A percentile compares a stretch with the other conserved stretches of the same genome.
Conservation (phyloP, 2,113 vertebrate genomes). For the Dipodomys stephensi region DNA sequence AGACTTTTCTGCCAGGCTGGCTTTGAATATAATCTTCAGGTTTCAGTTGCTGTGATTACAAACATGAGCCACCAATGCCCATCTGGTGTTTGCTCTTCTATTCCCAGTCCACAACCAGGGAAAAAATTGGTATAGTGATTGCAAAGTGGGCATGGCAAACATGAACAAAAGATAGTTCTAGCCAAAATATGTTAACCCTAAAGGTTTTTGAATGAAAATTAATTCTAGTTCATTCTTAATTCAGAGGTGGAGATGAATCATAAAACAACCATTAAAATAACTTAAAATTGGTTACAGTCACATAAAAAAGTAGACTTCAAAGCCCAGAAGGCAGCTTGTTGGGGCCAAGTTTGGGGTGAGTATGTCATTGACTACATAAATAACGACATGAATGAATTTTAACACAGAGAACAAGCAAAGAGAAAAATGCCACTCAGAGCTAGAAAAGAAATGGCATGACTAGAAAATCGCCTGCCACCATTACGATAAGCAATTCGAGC, state of each 20-base stretch:
- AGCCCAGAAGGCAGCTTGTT: not conserved
- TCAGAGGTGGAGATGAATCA: not conserved
- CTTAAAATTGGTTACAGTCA: not conserved
- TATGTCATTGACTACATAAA: not conserved
- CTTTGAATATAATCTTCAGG: too few species aligned
- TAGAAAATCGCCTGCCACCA: not conserved
- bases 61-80: too few species aligned
- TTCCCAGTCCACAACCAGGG: too few species aligned
- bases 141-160: not conserved
- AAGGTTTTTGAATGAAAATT: not conserved
- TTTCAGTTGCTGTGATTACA: too few species aligned
- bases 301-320: not conserved
- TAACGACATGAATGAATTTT: not conserved
- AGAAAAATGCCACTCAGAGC: not conserved
- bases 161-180: not conserved
- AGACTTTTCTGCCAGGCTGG: too few species aligned
- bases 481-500: not conserved
- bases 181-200: not conserved
- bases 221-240: not conserved
- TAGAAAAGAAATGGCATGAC: not conserved
- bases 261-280: constrained; percentile 34
- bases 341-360: not conserved
- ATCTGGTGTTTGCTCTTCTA: not conserved
- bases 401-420: not conserved
- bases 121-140: not conserved